Percentiles rank a stretch among this genome's conserved stretches.
Conservation (phyloP, 1,140 invertebrate species). For the Drosophila miranda region DNA sequence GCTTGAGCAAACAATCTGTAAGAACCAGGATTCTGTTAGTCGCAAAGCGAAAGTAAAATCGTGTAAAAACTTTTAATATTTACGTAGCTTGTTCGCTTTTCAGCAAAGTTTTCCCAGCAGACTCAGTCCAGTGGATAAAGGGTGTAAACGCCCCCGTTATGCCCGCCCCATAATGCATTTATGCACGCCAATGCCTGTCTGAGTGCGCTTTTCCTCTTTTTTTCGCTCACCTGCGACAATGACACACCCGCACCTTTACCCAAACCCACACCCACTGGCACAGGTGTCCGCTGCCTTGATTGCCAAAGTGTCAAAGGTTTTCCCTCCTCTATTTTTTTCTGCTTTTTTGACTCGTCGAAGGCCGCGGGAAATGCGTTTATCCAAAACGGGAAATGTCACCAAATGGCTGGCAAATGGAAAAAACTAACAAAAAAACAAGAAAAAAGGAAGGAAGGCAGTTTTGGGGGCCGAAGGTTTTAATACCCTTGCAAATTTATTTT, state of each 20-base stretch:
- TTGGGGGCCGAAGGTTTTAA: too few relatives aligned
- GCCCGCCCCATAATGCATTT: conserved; percentile 18
- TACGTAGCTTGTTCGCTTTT: neutral
- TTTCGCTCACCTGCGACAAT: conserved; percentile 8
- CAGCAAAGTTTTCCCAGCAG: conserved; percentile 1
- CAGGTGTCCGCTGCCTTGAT: conserved; percentile 39
- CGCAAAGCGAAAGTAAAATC: neutral
- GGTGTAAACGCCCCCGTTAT: neutral
- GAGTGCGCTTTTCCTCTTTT: conserved; percentile 19
- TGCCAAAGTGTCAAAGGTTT: conserved; percentile 75
- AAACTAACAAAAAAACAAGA: too few relatives aligned
- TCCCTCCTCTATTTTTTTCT: conserved; percentile 14
- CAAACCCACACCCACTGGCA: conserved; percentile 7
- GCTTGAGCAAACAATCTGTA: neutral
- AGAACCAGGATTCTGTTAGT: conserved; percentile 1
- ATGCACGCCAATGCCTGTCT: neutral
- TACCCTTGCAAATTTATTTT: neutral
- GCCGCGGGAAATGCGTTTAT: conserved; percentile 72
- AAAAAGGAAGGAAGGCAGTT: too few relatives aligned
- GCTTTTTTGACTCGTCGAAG: conserved; percentile 46
- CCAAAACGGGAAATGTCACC: conserved; percentile 69
- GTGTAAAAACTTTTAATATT: conserved; percentile 4
- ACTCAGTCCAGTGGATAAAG: conserved; percentile 1
- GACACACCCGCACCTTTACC: conserved; percentile 2
- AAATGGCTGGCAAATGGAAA: conserved; percentile 47